Evolutionary conservation across 2,888 invertebrate genomes (phyloP), one percentile per base, ranked within the genome.

Genomic region (Caenorhabditis doughertyi): DNA sequence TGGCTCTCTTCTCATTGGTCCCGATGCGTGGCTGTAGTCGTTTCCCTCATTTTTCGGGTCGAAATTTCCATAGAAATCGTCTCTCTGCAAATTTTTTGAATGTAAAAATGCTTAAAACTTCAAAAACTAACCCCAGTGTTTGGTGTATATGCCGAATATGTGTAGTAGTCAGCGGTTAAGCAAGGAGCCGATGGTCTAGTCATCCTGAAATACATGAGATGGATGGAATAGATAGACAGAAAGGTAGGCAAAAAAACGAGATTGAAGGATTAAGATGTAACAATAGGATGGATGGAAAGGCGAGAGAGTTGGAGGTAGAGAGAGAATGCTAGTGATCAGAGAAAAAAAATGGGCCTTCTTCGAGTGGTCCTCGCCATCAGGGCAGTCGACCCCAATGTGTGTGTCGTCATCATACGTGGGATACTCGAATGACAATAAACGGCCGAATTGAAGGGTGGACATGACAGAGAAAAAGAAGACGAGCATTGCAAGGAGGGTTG

Each of bases 21-120:
- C 76, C 0, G 68, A 68, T n/a, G 32, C 64, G 11, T 18, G 70
- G 23, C 32, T 49, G 44, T 68, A 55, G 18, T 56, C 39, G n/a
- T 47, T 21, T 16, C n/a, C 18, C 21, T 71, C 35, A 35, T 47
- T 44, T 62, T 71, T 83, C 35, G 83, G 83, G 11, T 83, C 83
- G 21, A 76, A 81, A 21, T 79, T 83, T 8, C 85, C 85, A 39
- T 85, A 85, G 42, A 60, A 83, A 44, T 85, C 85, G 51, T 84
- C 83, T 67, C 79, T 74, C 85, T 84, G 67, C 56, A 49, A 58
- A 65, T 56, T 3, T 35, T 55, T 39, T 3, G 39, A 5, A 39
- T 8, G 9, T 39, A 3, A 13, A 39, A 39, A 13, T n/a, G n/a
- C n/a, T 3, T 8, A 39, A 13, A 5, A 11, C 13, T 8, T 39